phyloP scores from a whole-genome alignment of 2,113 vertebrate species.

The Nansenia antarctica region DNA sequence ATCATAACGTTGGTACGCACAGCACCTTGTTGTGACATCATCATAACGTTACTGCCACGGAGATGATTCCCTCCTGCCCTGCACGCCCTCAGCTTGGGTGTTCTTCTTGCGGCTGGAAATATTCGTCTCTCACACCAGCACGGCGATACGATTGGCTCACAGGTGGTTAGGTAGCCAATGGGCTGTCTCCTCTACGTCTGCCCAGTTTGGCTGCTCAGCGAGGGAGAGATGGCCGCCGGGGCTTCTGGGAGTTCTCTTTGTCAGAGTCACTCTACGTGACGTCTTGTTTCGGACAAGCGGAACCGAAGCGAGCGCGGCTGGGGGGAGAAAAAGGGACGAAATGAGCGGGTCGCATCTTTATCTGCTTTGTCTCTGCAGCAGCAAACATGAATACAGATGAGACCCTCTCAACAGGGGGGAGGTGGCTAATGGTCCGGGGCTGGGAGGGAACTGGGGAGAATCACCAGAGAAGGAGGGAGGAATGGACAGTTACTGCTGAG shows the following conservation, averaged over 20 bases:
- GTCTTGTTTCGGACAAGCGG: slow-evolving; percentile 12
- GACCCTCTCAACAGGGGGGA: not conserved
- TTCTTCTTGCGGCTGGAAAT: not conserved
- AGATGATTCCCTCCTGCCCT: not conserved
- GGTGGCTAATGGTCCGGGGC: not conserved
- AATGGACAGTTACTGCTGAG: not conserved
- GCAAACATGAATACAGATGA: not conserved
- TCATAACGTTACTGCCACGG: not conserved
- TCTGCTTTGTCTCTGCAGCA: not conserved
- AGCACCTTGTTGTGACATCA: not conserved
- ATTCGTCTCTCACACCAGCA: too few species aligned
- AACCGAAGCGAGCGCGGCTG: not conserved
- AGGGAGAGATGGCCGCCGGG: not conserved
- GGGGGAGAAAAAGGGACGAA: not conserved
- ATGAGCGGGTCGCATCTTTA: not conserved
- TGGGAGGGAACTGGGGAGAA: not conserved
- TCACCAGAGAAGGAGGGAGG: not conserved
- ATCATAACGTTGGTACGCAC: too few species aligned
- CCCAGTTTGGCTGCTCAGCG: not conserved
- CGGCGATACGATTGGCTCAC: slow-evolving; percentile 14
- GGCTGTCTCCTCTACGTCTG: slow-evolving; percentile 14
- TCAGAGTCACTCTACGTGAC: slow-evolving; percentile 23
- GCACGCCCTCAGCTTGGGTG: not conserved
- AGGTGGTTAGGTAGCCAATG: slow-evolving; percentile 38
- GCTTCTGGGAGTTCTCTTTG: slow-evolving; percentile 10